Base-by-base conservation (phyloP, 2,888 invertebrate genomes). In the Scaptomyza flava region DNA sequence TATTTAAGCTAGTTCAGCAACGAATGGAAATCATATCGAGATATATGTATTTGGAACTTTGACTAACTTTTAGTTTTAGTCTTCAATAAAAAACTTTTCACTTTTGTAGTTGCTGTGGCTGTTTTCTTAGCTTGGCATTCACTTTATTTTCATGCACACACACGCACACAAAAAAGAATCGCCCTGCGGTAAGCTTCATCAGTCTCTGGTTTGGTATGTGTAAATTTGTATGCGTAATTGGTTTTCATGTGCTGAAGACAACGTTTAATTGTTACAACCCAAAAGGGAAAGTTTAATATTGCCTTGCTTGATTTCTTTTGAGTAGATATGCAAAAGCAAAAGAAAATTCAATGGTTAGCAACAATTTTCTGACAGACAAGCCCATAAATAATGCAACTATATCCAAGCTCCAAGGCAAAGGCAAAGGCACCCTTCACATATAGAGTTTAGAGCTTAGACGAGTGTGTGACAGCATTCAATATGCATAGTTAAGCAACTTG, bases 401-500 rank as follows among this genome's bases (percentile, higher is more conserved):
- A n/a, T 6, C 34, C n/a, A 51, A 41, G 52, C 31, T 1, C 6
- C 8, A 8, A 9, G 50, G 20, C 41, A 11, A 8, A 9, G 50
- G 20, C 41, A 11, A 31, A 64, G 50, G 14, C 33, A n/a, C 34
- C 48, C 34, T n/a, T 1, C 6, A 50, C 23, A n/a, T 9, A 34
- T 34, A 9, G 6, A 34, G 45, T 45, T 46, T 38, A 17, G 27
- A 64, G 50, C 20, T 30, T 56, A 38, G 43, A 31, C 42, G 47
- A 12, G 33, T 30, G 51, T 72, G 68, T 76, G 87, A 87, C 87
- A 77, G 71, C 59, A 73, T 73, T 81, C 77, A 72, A 81, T 87
- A 73, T 87, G 82, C 87, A 86, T 78, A 72, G 79, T 64, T 73
- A 68, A 72, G 76, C 65, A 68, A 78, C 79, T 86, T 86, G 69